Evolutionary conservation across 2,797 vertebrate species (phyloP).

Genomic region (Meda fulgida): DNA sequence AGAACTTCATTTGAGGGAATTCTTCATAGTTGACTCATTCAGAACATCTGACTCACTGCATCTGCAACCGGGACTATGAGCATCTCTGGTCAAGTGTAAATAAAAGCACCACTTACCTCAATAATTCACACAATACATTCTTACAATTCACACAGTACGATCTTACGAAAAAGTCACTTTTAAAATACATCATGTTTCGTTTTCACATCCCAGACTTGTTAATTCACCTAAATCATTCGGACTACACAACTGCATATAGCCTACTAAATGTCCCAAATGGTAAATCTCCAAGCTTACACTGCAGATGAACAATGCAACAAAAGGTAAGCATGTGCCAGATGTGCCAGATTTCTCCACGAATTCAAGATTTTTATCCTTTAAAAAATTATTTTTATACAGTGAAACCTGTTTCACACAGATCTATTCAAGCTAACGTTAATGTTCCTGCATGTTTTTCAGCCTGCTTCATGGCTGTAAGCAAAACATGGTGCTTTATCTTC

Average conservation of each 20-base stretch:
- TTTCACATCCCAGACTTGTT: not conserved
- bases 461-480: not conserved
- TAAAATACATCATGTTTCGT: not conserved
- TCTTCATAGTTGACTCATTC: conserved; percentile 41
- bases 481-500: not conserved
- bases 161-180: not conserved
- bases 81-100: conserved; percentile 27
- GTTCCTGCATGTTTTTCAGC: not conserved
- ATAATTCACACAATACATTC: not conserved
- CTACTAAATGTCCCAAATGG: not conserved
- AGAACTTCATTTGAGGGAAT: conserved; percentile 47
- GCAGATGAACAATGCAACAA: not conserved
- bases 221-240: not conserved
- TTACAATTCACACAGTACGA: not conserved
- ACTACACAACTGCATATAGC: not conserved
- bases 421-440: not conserved
- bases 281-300: not conserved
- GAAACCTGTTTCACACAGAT: not conserved
- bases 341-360: not conserved
- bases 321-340: not conserved
- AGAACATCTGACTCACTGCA: conserved; percentile 61
- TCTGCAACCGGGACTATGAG: conserved; percentile 39
- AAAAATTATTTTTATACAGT: not conserved
- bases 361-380: not conserved
- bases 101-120: conserved; percentile 30